These are phyloP conservation scores for Sebastes taczanowskii DNA, from an alignment of 2,797 vertebrate species.

Conservation along the genomic window DNA sequence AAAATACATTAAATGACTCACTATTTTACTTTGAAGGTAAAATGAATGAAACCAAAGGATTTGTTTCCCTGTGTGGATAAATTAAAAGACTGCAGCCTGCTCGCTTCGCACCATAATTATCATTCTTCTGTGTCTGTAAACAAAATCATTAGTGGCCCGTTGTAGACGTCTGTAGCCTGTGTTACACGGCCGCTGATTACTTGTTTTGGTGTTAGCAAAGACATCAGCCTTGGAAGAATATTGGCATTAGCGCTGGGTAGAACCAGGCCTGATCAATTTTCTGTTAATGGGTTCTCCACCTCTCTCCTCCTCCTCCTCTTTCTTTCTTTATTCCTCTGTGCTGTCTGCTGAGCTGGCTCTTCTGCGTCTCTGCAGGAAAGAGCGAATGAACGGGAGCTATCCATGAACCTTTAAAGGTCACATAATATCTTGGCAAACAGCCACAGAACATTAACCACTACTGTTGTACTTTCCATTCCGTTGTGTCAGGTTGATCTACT, in stretches of 20 bases:
- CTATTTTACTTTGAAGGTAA: neutral
- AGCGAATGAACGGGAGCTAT: neutral
- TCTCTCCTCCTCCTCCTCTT: neutral
- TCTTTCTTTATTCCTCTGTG: constrained; percentile 3
- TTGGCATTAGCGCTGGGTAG: constrained; percentile 50
- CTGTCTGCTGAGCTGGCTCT: constrained; percentile 41
- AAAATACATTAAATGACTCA: neutral
- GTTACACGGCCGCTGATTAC: constrained; percentile 50
- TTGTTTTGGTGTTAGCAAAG: constrained; percentile 61
- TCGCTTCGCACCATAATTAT: constrained; percentile 39
- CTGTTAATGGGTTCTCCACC: constrained; percentile 61
- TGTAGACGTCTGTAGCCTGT: constrained; percentile 24
- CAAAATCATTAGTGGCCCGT: constrained; percentile 53
- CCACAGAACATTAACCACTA: constrained; percentile 24
- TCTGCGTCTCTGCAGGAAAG: neutral
- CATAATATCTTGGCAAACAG: constrained; percentile 30
- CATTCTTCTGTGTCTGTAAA: constrained; percentile 55
- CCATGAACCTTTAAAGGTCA: constrained; percentile 56
- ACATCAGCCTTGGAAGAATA: constrained; percentile 61
- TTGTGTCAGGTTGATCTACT: constrained; percentile 16
- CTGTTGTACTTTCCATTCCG: constrained; percentile 11
- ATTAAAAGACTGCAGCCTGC: constrained; percentile 14
- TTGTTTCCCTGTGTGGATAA: constrained; percentile 25
- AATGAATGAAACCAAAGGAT: constrained; percentile 1
- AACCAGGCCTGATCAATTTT: constrained; percentile 61